Evolutionary conservation across 2,888 invertebrate genomes (phyloP).

Genomic region (Artemia sp.): DNA sequence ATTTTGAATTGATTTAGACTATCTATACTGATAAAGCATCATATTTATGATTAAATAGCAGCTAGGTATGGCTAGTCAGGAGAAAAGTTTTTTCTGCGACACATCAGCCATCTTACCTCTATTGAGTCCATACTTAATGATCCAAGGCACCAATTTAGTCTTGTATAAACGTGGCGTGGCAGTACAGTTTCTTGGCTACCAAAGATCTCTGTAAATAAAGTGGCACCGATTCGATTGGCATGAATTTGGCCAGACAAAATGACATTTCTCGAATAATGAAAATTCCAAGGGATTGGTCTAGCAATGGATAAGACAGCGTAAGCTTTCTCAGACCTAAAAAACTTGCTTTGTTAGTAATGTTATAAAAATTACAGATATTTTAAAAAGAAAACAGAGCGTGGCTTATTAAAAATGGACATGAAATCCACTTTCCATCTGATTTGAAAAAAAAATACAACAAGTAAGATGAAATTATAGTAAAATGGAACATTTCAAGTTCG

Average conservation of each 20-base stretch:
- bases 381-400: no score
- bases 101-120: slow-evolving; percentile 18
- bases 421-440: no score
- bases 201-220: slow-evolving; percentile 20
- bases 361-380: no score
- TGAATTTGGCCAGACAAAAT: slow-evolving; percentile 16
- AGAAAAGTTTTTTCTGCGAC: not conserved
- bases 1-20: no score
- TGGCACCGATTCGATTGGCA: slow-evolving; percentile 14
- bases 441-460: no score
- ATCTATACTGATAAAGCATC: no score
- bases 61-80: no score
- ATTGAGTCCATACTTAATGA: slow-evolving; percentile 17
- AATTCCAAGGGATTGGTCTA: slow-evolving; percentile 18
- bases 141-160: slow-evolving; percentile 20
- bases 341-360: not conserved
- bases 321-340: slow-evolving; percentile 19
- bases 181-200: slow-evolving; percentile 19
- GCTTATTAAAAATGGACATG: no score
- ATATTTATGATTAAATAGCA: no score
- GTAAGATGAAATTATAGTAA: no score
- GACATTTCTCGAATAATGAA: slow-evolving; percentile 19
- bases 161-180: slow-evolving; percentile 17
- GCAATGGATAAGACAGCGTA: slow-evolving; percentile 19
- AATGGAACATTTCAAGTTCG: no score